These are phyloP conservation scores for Pteropus rufus DNA, from an alignment of 2,797 vertebrate genomes.

Conservation along the genomic window DNA sequence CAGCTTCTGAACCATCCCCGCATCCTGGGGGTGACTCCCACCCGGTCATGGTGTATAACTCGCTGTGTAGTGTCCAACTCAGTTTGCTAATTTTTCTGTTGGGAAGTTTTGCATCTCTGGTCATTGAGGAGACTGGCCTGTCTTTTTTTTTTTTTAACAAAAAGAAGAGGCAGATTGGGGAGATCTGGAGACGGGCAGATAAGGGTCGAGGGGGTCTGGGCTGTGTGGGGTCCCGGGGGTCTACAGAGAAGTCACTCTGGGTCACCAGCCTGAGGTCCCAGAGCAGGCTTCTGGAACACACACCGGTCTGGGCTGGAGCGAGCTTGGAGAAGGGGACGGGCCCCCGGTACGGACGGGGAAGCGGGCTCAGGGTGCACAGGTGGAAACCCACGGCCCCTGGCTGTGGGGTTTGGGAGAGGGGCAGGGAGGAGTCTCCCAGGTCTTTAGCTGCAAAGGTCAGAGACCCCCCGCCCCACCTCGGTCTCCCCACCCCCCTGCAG, in stretches of 20 bases:
- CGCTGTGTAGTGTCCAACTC: background rate
- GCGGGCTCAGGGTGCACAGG: background rate
- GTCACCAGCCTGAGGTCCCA: background rate
- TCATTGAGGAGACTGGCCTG: background rate
- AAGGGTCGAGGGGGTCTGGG: background rate
- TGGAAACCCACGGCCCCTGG: background rate
- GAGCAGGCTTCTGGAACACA: background rate
- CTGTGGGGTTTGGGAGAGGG: background rate
- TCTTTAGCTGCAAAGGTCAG: background rate
- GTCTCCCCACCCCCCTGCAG: conserved; percentile 41
- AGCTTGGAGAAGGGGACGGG: background rate
- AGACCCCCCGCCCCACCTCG: background rate
- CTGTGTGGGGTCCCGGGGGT: background rate
- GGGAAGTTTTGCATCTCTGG: background rate
- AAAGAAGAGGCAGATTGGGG: background rate
- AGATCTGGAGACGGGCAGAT: background rate
- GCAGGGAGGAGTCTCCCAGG: too few species aligned
- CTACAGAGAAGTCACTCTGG: background rate
- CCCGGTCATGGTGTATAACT: background rate
- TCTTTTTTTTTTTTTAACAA: background rate
- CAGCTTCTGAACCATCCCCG: background rate
- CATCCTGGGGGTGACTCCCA: background rate
- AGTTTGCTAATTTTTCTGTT: background rate
- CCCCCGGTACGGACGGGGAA: background rate
- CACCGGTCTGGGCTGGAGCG: background rate